Evolutionary conservation across 2,113 vertebrate species (phyloP), one percentile per base, ranked within the genome.

Genomic region (Prionailurus viverrinus): DNA sequence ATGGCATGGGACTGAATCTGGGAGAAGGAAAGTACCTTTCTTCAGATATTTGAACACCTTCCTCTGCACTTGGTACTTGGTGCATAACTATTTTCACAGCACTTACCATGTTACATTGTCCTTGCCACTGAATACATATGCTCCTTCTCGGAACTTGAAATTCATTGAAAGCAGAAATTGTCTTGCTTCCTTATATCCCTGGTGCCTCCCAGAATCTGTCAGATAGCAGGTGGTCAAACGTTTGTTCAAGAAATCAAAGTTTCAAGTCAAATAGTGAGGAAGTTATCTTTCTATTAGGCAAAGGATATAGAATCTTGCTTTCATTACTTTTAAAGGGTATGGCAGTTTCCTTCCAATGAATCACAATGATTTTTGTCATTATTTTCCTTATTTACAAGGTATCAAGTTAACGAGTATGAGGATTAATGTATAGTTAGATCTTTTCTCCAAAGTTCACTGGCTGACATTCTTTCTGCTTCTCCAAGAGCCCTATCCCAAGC

Each of bases 91-190:
- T 88, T 94, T 95, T 95, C 97, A 89, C 39, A 97, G 69, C 69
- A 82, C 88, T 92, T 93, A 90, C 33, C 80, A 92, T 58, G 69
- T 90, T 94, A 83, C 76, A 84, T 78, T 89, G 71, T 89, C 78
- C 95, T 85, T 89, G 89, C 25, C 66, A 95, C 78, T 96, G 85
- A 91, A 91, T 68, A 95, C 45, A 95, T 93, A 69, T 73, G 91
- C 53, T 97, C 80, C 78, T 95, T 71, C 16, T 96, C 51, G 92
- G 82, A 94, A 93, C 66, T 36, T 94, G 81, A 97, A 97, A 94
- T 89, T 94, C 93, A 94, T 65, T 94, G 85, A 93, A 97, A 95
- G 88, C 14, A 93, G 53, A 96, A 97, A 85, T 10, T 79, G 7
- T 55, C 79, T 92, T 66, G 10, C 61, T 96, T 85, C 48, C 48